phyloP scores from a whole-genome alignment of 2,797 vertebrate species.

The Gymnodraco acuticeps region DNA sequence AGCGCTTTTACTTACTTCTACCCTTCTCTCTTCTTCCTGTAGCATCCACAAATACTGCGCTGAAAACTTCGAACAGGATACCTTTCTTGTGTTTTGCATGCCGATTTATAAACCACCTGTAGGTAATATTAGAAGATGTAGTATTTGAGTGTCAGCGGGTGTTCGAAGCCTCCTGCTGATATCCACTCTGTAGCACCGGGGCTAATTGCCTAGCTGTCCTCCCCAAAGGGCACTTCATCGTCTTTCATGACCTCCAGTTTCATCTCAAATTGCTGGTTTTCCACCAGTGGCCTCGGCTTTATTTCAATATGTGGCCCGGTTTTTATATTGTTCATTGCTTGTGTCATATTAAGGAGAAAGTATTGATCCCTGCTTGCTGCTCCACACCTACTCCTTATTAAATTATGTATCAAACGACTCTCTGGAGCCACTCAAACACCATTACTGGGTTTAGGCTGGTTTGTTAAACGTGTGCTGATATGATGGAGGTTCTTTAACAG shows the following conservation, averaged over 20 bases:
- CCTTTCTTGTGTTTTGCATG: conserved; percentile 20
- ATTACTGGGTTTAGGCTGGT: conserved; percentile 17
- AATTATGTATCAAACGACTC: conserved; percentile 46
- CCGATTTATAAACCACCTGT: conserved; percentile 23
- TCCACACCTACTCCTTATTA: conserved; percentile 34
- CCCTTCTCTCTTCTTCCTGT: not conserved
- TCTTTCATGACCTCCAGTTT: conserved; percentile 6
- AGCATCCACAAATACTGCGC: conserved; percentile 35
- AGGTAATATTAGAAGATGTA: not conserved
- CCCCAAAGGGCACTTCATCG: conserved; percentile 40
- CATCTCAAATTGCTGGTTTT: not conserved
- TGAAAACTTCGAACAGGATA: conserved; percentile 39
- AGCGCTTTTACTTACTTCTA: conserved; percentile 22
- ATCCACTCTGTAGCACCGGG: conserved; percentile 12
- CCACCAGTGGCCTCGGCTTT: not conserved
- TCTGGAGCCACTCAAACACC: conserved; percentile 8
- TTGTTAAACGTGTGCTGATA: not conserved
- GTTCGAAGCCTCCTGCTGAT: conserved; percentile 37
- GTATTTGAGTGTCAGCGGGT: conserved; percentile 19
- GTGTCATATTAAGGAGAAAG: not conserved
- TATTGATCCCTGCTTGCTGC: conserved; percentile 36
- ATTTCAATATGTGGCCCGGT: not conserved
- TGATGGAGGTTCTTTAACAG: not conserved
- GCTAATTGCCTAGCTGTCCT: conserved; percentile 57
- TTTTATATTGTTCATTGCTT: conserved; percentile 6